Conservation (phyloP, 1,140 invertebrate genomes). For the Calliopsis andreniformis region DNA sequence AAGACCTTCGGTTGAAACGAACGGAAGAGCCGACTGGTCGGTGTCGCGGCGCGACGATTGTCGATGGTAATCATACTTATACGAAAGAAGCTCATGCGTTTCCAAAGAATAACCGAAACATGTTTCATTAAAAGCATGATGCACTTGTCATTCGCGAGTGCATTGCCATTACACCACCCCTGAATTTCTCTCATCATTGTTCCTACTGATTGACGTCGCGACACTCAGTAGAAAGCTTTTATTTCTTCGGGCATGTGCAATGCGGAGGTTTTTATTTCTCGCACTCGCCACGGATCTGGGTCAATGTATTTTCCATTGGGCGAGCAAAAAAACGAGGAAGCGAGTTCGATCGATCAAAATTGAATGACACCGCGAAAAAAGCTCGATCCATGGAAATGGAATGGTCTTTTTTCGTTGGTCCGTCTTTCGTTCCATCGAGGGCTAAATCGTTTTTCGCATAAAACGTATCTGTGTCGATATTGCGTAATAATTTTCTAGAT, state of each 20-base stretch:
- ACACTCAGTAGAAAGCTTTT: background rate
- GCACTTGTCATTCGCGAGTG: background rate
- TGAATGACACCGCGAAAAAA: constrained; percentile 41
- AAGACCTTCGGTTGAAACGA: background rate
- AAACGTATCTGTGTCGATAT: background rate
- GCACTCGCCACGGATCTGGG: constrained; percentile 12
- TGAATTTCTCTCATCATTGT: constrained; percentile 31
- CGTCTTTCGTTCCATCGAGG: background rate
- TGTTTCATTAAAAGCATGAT: constrained; percentile 5
- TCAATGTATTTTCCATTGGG: constrained; percentile 34
- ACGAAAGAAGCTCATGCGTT: too few species aligned
- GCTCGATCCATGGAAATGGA: constrained; percentile 28
- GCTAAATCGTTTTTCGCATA: constrained; percentile 2
- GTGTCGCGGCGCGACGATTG: background rate
- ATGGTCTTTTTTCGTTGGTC: background rate
- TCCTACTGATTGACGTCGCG: constrained; percentile 29
- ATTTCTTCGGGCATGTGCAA: background rate
- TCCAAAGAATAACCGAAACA: background rate
- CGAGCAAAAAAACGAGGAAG: constrained; percentile 1
- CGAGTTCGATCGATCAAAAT: constrained; percentile 39
- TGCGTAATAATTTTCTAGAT: background rate
- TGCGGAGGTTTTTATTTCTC: constrained; percentile 25
- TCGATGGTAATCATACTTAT: constrained; percentile 23
- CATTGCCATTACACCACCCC: too few species aligned
- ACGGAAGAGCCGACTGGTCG: background rate